Conservation (phyloP, 2,113 vertebrate genomes). For the Arvicanthis niloticus region DNA sequence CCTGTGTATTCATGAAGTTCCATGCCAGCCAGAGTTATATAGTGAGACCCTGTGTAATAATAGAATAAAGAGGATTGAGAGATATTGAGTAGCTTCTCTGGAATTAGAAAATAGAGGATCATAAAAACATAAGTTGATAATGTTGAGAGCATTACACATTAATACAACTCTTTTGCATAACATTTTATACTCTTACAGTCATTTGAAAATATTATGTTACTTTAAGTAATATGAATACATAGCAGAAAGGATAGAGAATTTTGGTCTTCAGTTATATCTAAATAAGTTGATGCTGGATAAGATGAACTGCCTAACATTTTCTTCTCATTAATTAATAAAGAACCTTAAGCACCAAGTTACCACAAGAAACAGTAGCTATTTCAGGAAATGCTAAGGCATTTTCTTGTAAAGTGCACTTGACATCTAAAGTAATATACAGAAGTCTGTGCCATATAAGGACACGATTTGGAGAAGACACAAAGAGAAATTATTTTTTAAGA, state of each 20-base stretch:
- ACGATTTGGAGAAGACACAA: not conserved
- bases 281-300: rapidly evolving
- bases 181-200: not conserved
- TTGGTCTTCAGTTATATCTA: too few species aligned
- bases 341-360: not conserved
- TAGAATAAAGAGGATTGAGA: not conserved
- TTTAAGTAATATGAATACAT: not conserved
- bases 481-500: not conserved
- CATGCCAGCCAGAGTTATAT: not conserved
- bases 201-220: not conserved
- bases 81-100: not conserved
- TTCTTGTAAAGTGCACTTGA: not conserved
- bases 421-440: too few species aligned
- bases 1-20: not conserved
- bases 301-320: not conserved
- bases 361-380: not conserved
- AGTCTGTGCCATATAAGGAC: not conserved
- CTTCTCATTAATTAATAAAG: not conserved
- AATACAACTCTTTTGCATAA: not conserved
- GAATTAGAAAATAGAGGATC: not conserved
- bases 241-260: not conserved
- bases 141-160: not conserved
- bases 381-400: not conserved
- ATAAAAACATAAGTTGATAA: constrained; percentile 15
- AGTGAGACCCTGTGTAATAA: not conserved